Evolutionary conservation across 2,888 invertebrate genomes (phyloP), one percentile per base, ranked within the genome.

Genomic region (Noctua janthina): DNA sequence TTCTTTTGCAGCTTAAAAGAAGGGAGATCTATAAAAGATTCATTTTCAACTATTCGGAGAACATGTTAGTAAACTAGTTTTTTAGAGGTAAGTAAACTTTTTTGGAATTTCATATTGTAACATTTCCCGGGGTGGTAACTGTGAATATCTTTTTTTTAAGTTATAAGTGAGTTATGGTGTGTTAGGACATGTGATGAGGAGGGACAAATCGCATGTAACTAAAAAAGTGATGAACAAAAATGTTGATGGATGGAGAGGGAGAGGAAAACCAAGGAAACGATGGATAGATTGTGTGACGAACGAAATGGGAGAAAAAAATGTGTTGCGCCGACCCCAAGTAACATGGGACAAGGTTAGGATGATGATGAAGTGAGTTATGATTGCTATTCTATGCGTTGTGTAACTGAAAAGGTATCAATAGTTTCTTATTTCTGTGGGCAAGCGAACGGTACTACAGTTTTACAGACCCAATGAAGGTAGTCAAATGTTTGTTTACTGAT

Each of bases 401-500:
- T 35, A 17, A 17, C 17, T 64, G 15, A 29, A 7, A 35, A 64
- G 35, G 17, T 64, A 35, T 35, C 6, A 64, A 35, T 1, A 17
- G 35, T 35, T 35, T 17, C 35, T 35, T 17, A 8, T 17, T 17
- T 64, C 35, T 35, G 35, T 64, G 35, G 35, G 0, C 10, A 35
- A 64, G 20, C 20, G 20, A 64, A 64, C 8, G 17, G 8, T 43
- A n/a, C 7, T 68, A n/a, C n/a, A 68, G 67, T 35, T 64, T 35
- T 17, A 43, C 20, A 15, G 7, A n/a, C 8, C 39, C 2, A 11
- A 64, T 43, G 17, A 74, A 56, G 66, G 8, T 56, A 17, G 23
- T 35, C 6, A n/a, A 49, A 54, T 64, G 1, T 70, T 76, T 54
- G 23, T 43, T 84, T 29, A 68, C 72, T 13, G 23, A n/a, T 35